Conservation (phyloP, 2,797 vertebrate species). For the Pipistrellus kuhlii region DNA sequence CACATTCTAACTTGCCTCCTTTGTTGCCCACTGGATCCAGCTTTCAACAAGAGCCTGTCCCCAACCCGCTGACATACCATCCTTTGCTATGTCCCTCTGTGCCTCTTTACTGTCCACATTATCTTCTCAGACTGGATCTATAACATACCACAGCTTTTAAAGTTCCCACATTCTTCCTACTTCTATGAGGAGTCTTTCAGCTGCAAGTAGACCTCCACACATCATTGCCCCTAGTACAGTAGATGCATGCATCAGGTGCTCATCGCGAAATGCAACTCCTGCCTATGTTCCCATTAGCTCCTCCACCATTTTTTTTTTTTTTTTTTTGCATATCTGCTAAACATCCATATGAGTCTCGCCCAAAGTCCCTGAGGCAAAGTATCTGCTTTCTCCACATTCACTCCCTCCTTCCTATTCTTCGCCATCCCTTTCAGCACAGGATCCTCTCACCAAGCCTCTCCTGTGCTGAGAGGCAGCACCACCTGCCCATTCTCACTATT, state of each 20-base stretch:
- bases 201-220: neutral
- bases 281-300: neutral
- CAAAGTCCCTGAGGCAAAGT: neutral
- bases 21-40: neutral
- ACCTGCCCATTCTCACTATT: neutral
- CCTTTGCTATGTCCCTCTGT: neutral
- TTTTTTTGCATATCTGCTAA: neutral
- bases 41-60: neutral
- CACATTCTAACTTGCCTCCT: neutral
- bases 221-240: neutral
- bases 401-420: neutral
- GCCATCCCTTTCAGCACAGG: neutral
- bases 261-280: neutral
- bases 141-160: neutral
- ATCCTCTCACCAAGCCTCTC: neutral
- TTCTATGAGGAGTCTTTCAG: neutral
- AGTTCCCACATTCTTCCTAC: neutral
- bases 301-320: too few species aligned
- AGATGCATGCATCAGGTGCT: neutral
- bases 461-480: fast-evolving
- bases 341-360: neutral
- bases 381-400: neutral
- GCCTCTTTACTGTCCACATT: neutral
- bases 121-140: neutral
- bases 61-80: neutral